Conservation (phyloP, 2,797 vertebrate genomes). For the Glyptemys insculpta region DNA sequence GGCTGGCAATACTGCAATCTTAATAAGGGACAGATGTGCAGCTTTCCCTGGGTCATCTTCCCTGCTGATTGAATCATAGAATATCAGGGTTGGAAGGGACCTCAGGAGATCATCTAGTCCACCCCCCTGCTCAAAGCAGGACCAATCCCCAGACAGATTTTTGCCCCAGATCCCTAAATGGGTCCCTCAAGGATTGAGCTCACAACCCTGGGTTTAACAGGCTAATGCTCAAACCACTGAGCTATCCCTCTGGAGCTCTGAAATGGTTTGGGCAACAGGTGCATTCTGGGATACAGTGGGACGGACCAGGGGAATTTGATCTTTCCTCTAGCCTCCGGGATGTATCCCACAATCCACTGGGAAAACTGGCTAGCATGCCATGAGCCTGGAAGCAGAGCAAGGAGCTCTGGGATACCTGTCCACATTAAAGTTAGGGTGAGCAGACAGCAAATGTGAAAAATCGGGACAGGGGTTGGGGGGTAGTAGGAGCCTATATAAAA, state of each 20-base stretch:
- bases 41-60: background rate
- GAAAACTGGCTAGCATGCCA: background rate
- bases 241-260: background rate
- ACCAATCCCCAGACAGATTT: too few relatives aligned
- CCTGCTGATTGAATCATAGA: background rate
- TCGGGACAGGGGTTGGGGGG: too few relatives aligned
- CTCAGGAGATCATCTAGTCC: too few relatives aligned
- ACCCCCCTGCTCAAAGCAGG: too few relatives aligned
- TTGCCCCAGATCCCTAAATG: too few relatives aligned
- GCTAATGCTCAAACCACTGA: too few relatives aligned
- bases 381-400: background rate
- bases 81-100: too few relatives aligned
- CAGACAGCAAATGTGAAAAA: too few relatives aligned
- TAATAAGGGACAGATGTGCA: background rate
- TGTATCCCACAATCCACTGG: background rate
- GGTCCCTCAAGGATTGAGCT: too few relatives aligned
- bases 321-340: background rate
- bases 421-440: background rate
- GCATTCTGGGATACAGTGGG: accelerated
- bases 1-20: background rate
- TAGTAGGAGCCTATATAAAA: too few relatives aligned
- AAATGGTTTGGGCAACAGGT: background rate
- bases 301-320: background rate
- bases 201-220: too few relatives aligned
- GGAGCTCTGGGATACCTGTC: too few relatives aligned